Evolutionary conservation across 2,797 vertebrate species (phyloP).

Genomic region (Knipowitschia caucasica): DNA sequence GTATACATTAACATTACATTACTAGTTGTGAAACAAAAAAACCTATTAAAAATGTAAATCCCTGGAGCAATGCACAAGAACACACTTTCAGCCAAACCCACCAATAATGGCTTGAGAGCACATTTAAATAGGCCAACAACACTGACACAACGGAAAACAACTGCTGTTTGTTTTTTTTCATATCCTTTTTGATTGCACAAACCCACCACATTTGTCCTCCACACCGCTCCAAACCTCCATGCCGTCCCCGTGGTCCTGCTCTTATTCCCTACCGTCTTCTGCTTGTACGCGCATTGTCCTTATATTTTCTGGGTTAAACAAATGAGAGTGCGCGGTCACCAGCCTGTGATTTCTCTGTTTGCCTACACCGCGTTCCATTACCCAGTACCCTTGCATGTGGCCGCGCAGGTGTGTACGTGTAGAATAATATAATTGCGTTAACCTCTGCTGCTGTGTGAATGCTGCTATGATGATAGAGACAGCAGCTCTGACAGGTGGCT

Average conservation of each 20-base stretch:
- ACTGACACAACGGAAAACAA: background rate
- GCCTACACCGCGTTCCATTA: constrained; percentile 27
- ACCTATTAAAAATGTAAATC: too few species aligned
- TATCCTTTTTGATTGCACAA: background rate
- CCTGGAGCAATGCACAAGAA: too few species aligned
- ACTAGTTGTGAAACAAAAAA: too few species aligned
- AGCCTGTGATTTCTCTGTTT: constrained; percentile 17
- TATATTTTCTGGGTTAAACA: constrained; percentile 34
- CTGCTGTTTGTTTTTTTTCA: background rate
- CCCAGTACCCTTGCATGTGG: constrained; percentile 13
- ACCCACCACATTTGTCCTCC: constrained; percentile 1
- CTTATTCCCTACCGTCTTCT: constrained; percentile 24
- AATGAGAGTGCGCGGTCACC: constrained; percentile 43
- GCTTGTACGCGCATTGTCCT: constrained; percentile 39
- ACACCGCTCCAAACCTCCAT: constrained; percentile 11
- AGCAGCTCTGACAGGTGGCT: constrained; percentile 55
- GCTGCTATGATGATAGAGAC: constrained; percentile 15
- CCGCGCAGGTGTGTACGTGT: background rate
- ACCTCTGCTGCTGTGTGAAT: constrained; percentile 39
- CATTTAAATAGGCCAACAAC: background rate
- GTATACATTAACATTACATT: too few species aligned
- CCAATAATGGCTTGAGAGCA: background rate
- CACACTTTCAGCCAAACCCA: too few species aligned
- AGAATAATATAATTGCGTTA: constrained; percentile 52
- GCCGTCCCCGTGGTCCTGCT: constrained; percentile 33